Percentiles rank a stretch among this genome's conserved stretches.
Conservation (phyloP, 2,797 vertebrate species). For the Microctenopoma steveboyesi region DNA sequence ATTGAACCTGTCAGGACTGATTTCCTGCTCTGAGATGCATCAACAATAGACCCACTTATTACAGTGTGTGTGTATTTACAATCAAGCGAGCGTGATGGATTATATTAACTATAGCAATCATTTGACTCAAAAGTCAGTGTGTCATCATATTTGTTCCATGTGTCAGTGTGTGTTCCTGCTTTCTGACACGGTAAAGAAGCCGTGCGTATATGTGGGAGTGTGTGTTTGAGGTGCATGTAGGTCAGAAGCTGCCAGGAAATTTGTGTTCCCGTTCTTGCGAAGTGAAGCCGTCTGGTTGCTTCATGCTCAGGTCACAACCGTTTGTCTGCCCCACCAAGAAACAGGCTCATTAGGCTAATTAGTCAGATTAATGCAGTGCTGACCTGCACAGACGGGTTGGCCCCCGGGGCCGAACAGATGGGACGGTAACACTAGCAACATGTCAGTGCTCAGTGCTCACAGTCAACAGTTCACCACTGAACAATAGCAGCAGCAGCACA, state of each 20-base stretch:
- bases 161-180: conserved; percentile 23
- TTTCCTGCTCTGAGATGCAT: conserved; percentile 14
- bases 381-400: conserved; percentile 44
- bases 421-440: conserved; percentile 55
- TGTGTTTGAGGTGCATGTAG: conserved; percentile 44
- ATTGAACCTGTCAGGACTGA: conserved; percentile 9
- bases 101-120: conserved; percentile 14
- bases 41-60: not conserved
- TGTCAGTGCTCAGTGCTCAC: conserved; percentile 40
- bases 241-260: conserved; percentile 60
- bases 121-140: conserved; percentile 35
- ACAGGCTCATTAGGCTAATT: conserved; percentile 71
- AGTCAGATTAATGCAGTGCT: conserved; percentile 65
- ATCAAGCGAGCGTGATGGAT: conserved; percentile 31
- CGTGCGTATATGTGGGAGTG: not conserved
- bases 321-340: conserved; percentile 66
- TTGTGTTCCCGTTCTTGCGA: conserved; percentile 41
- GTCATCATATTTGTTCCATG: conserved; percentile 28
- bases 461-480: conserved; percentile 51
- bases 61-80: conserved; percentile 12
- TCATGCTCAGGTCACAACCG: conserved; percentile 52
- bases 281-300: conserved; percentile 52
- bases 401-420: conserved; percentile 67
- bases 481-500: not conserved
- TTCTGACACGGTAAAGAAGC: conserved; percentile 22